Percentiles rank a stretch among this genome's conserved stretches.
These are phyloP conservation scores for Platanista minor DNA, from an alignment of 2,113 vertebrate species.

Conservation along the genomic window DNA sequence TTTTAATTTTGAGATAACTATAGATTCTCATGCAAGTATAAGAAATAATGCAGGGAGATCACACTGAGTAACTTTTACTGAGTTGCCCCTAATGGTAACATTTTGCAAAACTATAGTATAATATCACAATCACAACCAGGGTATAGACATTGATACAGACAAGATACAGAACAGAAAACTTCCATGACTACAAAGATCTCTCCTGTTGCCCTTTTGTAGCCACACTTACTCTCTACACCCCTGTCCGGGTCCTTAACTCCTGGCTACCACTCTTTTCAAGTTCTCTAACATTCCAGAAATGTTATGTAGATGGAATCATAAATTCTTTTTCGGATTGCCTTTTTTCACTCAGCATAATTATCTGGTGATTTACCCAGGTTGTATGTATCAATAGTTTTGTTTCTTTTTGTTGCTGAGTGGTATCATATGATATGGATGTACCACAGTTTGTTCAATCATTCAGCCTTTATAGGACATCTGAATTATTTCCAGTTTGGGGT, in stretches of 20 bases:
- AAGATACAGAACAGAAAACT: not conserved
- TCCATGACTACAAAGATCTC: not conserved
- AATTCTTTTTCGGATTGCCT: not conserved
- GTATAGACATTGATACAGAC: not conserved
- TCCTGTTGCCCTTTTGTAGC: not conserved
- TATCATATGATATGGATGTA: not conserved
- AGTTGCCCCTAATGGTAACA: not conserved
- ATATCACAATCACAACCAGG: not conserved
- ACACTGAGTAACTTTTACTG: not conserved
- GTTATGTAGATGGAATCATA: not conserved
- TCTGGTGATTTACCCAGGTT: not conserved
- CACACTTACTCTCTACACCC: not conserved
- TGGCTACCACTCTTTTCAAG: not conserved
- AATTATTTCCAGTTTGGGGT: not conserved
- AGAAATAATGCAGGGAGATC: not conserved
- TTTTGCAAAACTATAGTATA: not conserved
- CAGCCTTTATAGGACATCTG: not conserved
- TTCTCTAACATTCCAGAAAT: not conserved
- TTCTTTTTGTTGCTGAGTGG: not conserved
- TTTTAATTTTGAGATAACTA: not conserved
- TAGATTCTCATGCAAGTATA: not conserved
- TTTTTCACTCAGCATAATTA: not conserved
- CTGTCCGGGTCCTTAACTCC: not conserved
- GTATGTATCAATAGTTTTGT: not conserved
- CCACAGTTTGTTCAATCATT: not conserved